Conservation (phyloP, 2,113 vertebrate species). For the Pygoscelis antarcticus region DNA sequence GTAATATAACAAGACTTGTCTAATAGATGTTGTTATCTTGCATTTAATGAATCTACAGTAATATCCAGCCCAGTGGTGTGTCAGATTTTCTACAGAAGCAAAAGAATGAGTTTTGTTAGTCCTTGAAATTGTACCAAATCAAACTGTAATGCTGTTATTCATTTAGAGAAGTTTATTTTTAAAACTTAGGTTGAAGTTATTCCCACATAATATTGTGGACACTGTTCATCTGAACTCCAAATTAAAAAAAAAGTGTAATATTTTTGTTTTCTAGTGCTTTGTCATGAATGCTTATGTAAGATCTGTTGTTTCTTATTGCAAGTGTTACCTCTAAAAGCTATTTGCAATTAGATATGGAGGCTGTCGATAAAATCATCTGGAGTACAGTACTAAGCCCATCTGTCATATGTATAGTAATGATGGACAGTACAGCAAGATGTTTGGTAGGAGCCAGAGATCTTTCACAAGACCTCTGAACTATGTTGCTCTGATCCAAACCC, state of each 20-base stretch:
- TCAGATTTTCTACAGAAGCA: background rate
- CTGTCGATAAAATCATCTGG: background rate
- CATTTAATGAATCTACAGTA: background rate
- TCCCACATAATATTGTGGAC: background rate
- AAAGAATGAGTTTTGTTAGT: background rate
- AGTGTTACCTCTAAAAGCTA: background rate
- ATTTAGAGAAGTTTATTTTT: background rate
- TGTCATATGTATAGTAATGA: background rate
- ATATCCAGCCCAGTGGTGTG: background rate
- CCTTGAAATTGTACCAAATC: background rate
- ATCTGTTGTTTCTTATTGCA: background rate
- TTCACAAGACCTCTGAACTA: background rate
- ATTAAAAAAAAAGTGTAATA: background rate
- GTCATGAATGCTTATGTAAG: background rate
- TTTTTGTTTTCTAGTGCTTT: background rate
- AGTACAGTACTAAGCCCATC: background rate
- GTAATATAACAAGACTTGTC: accelerated
- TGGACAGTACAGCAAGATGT: background rate
- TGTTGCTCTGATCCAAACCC: background rate
- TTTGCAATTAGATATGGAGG: background rate
- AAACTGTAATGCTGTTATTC: background rate
- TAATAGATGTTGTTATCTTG: background rate
- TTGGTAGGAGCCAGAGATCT: background rate
- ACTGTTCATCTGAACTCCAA: background rate
- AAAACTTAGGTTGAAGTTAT: background rate